These are phyloP conservation scores for Argynnis bischoffii DNA, from an alignment of 2,888 invertebrate genomes.

Conservation along the genomic window DNA sequence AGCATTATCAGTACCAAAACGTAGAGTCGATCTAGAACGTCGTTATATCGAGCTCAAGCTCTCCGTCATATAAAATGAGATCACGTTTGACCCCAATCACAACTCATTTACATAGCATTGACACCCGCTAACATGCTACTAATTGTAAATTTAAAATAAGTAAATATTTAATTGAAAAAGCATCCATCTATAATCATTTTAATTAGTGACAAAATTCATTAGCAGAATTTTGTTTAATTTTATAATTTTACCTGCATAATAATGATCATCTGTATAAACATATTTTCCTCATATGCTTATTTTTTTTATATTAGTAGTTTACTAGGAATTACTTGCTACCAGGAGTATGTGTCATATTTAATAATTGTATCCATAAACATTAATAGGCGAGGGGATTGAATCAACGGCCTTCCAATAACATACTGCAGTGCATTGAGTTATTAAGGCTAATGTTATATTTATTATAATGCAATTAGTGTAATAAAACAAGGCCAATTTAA, in stretches of 20 bases:
- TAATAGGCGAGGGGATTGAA: background rate
- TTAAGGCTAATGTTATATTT: conserved; percentile 8
- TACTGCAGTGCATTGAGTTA: conserved; percentile 1
- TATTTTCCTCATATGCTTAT: too few species aligned
- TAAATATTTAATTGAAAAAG: background rate
- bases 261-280: too few species aligned
- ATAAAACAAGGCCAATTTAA: background rate
- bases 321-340: too few species aligned
- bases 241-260: too few species aligned
- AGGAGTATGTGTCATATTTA: too few species aligned
- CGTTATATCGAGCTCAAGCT: conserved; percentile 11
- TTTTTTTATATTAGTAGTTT: too few species aligned
- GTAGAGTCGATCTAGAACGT: conserved; percentile 21
- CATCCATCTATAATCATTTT: background rate
- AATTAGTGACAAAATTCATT: too few species aligned
- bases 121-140: conserved; percentile 10
- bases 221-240: too few species aligned
- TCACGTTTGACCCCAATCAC: conserved; percentile 37
- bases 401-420: background rate
- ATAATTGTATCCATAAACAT: too few species aligned
- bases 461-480: conserved; percentile 3
- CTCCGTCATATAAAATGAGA: conserved; percentile 30
- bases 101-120: conserved; percentile 27
- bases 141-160: background rate
- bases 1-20: background rate